phyloP scores from a whole-genome alignment of 2,888 invertebrate genomes.

The Drosophila recens region DNA sequence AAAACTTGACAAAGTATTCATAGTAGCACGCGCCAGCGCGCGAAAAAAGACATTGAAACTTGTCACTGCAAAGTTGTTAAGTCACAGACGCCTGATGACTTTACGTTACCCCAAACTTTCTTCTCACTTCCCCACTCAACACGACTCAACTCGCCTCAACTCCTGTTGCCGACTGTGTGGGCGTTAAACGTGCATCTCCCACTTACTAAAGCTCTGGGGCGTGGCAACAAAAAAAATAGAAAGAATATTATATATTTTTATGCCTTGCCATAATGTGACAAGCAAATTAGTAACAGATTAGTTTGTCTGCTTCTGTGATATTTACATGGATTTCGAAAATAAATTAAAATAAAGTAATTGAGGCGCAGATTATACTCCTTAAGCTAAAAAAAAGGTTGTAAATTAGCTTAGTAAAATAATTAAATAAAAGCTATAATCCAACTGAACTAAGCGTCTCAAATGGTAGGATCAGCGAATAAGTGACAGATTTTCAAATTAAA shows the following conservation, averaged over 20 bases:
- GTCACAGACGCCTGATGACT: slow-evolving; percentile 79
- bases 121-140: slow-evolving; percentile 1
- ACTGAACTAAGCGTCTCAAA: too few species aligned
- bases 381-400: not conserved
- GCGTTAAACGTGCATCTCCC: slow-evolving; percentile 51
- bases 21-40: slow-evolving; percentile 63
- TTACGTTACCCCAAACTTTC: slow-evolving; percentile 48
- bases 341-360: slow-evolving; percentile 8
- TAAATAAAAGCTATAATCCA: too few species aligned
- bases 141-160: slow-evolving; percentile 1
- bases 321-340: slow-evolving; percentile 5
- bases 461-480: too few species aligned
- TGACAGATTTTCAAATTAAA: too few species aligned
- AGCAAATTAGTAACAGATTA: slow-evolving; percentile 53
- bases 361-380: not conserved
- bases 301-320: slow-evolving; percentile 17
- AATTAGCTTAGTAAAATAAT: not conserved
- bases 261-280: slow-evolving; percentile 41
- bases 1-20: slow-evolving; percentile 79
- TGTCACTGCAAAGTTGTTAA: slow-evolving; percentile 79
- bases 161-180: slow-evolving; percentile 49
- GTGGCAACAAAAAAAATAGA: slow-evolving; percentile 43
- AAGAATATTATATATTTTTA: slow-evolving; percentile 49
- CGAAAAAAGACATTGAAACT: slow-evolving; percentile 69
- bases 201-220: slow-evolving; percentile 50